Evolutionary conservation across 2,113 vertebrate species (phyloP), one percentile per base, ranked within the genome.

Genomic region (Brachyhypopomus occidentalis): DNA sequence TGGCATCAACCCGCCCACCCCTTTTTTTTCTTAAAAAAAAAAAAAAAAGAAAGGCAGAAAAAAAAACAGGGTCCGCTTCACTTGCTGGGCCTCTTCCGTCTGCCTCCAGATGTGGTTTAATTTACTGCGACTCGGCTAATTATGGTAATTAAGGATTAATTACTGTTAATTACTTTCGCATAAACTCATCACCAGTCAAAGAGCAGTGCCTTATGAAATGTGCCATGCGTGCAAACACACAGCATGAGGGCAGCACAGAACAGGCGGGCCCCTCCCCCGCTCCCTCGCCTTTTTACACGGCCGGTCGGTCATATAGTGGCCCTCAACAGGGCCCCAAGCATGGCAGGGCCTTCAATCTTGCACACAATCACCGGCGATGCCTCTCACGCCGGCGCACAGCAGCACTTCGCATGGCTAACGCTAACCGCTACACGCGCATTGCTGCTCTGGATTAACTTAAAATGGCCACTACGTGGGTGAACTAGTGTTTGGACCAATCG

Each of bases 111-210:
- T 99, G 97, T 98, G 96, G 95, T 96, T 99, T 99, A 98, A 99
- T 99, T 98, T 98, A 98, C 97, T 98, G 97, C 96, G 95, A 98
- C 97, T 98, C 95, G 93, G 97, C 96, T 99, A 99, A 99, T 99
- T 98, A 98, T 97, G 97, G 96, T 98, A 98, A 99, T 99, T 99
- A 98, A 98, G 97, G 96, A 98, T 99, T 99, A 99, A 99, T 99
- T 99, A 97, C 97, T 96, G 96, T 98, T 98, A 99, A 98, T 99
- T 98, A 98, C 96, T 96, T 96, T 96, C 95, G 95, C 97, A 98
- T 98, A 98, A 98, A 98, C 97, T 98, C 97, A 96, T 98, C 93
- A 96, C 96, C 97, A 99, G 97, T 98, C 97, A 98, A 96, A 98
- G 97, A 98, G 96, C 95, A 92, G 91, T 93, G 96, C 96, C 96